Evolutionary conservation across 2,888 invertebrate species (phyloP).

Genomic region (Hipparchia sbordonii): DNA sequence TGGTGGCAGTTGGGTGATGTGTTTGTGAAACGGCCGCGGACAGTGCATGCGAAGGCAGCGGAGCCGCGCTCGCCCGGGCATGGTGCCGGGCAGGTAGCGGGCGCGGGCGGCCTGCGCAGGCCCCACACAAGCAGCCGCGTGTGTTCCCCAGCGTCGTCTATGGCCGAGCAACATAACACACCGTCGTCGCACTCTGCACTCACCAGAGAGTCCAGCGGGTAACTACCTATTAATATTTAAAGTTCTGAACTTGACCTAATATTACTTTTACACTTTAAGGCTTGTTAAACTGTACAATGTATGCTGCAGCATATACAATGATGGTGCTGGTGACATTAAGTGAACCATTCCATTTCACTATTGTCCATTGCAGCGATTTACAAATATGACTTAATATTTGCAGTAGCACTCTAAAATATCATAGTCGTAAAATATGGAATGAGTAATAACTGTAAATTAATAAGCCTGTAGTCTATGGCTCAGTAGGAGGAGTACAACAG

Average conservation of each 20-base stretch:
- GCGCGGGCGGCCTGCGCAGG: slow-evolving; percentile 83
- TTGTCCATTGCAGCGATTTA: too few relatives aligned
- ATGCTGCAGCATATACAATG: too few relatives aligned
- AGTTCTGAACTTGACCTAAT: neutral
- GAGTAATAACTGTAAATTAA: too few relatives aligned
- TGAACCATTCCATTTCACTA: too few relatives aligned
- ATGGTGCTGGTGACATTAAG: too few relatives aligned
- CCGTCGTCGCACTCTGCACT: slow-evolving; percentile 88
- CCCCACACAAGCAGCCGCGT: slow-evolving; percentile 81
- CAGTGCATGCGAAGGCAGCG: slow-evolving; percentile 71
- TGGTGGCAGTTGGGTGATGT: slow-evolving; percentile 50
- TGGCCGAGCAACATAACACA: slow-evolving; percentile 94
- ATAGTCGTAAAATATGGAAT: too few relatives aligned
- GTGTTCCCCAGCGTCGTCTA: slow-evolving; percentile 92
- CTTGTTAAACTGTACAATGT: too few relatives aligned
- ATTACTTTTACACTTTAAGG: neutral
- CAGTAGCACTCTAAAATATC: too few relatives aligned
- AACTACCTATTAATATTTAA: slow-evolving; percentile 36
- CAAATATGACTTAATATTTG: too few relatives aligned
- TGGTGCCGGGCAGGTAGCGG: slow-evolving; percentile 83
- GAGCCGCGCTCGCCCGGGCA: slow-evolving; percentile 76
- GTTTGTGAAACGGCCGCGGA: slow-evolving; percentile 50
- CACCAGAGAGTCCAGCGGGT: slow-evolving; percentile 86
- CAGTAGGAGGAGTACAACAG: too few relatives aligned
- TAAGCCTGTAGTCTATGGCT: too few relatives aligned